phyloP scores from a whole-genome alignment of 2,888 invertebrate species.

The Deilephila porcellus region DNA sequence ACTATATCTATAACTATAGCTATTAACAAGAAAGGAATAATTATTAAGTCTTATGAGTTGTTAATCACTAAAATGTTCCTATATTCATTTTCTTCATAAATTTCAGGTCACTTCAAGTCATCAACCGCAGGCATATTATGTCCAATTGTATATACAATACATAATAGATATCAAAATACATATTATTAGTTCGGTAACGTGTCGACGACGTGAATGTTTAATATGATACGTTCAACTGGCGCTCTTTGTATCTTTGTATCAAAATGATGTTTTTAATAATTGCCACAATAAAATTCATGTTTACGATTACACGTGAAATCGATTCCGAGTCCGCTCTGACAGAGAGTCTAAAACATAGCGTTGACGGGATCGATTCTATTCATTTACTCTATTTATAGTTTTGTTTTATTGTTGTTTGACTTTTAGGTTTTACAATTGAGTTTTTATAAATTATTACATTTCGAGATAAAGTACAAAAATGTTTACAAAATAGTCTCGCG shows the following conservation, averaged over 20 bases:
- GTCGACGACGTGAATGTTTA: slow-evolving; percentile 24
- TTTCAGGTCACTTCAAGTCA: neutral
- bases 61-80: too few relatives aligned
- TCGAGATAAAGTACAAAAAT: too few relatives aligned
- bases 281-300: slow-evolving; percentile 27
- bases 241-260: slow-evolving; percentile 18
- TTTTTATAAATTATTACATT: too few relatives aligned
- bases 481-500: too few relatives aligned
- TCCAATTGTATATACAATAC: neutral
- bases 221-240: slow-evolving; percentile 17
- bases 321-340: slow-evolving; percentile 21
- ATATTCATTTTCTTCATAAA: neutral
- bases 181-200: neutral
- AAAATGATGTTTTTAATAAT: slow-evolving; percentile 25
- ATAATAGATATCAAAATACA: slow-evolving; percentile 1
- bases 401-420: neutral
- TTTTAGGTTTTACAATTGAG: too few relatives aligned
- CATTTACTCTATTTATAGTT: neutral
- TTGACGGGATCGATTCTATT: neutral
- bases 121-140: neutral
- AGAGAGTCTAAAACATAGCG: slow-evolving; percentile 1
- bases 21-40: too few relatives aligned
- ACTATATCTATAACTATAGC: too few relatives aligned
- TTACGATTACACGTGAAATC: slow-evolving; percentile 24
- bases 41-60: too few relatives aligned